A percentile compares a stretch with the other conserved stretches of the same genome.
Conservation (phyloP, 2,113 vertebrate species). For the Malurus elegans region DNA sequence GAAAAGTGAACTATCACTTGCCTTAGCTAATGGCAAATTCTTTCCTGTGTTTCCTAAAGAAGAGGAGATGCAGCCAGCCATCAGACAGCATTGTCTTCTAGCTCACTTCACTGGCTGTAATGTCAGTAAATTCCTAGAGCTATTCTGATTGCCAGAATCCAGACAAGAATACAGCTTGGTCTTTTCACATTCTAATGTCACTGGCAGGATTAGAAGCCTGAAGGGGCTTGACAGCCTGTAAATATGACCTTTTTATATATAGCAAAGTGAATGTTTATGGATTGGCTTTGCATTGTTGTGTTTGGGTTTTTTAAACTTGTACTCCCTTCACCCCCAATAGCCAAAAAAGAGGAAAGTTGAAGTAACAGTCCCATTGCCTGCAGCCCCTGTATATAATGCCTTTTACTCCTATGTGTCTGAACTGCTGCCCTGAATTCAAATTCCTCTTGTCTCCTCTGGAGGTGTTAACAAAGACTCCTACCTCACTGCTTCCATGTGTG, state of each 20-base stretch:
- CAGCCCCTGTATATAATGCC: background rate
- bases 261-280: background rate
- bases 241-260: background rate
- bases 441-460: background rate
- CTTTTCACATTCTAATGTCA: background rate
- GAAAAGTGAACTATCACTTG: background rate
- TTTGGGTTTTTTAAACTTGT: background rate
- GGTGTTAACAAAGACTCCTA: background rate
- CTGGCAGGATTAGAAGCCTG: background rate
- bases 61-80: background rate
- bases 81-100: background rate
- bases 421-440: background rate
- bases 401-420: background rate
- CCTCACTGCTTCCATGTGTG: accelerated
- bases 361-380: background rate
- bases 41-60: background rate
- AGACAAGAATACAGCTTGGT: background rate
- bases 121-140: background rate
- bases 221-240: background rate
- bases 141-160: background rate
- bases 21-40: background rate
- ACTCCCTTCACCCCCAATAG: background rate
- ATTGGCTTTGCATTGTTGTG: background rate
- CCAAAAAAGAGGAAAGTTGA: background rate
- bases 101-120: background rate